Conservation (phyloP, 2,888 invertebrate genomes). For the Thecophora atra region DNA sequence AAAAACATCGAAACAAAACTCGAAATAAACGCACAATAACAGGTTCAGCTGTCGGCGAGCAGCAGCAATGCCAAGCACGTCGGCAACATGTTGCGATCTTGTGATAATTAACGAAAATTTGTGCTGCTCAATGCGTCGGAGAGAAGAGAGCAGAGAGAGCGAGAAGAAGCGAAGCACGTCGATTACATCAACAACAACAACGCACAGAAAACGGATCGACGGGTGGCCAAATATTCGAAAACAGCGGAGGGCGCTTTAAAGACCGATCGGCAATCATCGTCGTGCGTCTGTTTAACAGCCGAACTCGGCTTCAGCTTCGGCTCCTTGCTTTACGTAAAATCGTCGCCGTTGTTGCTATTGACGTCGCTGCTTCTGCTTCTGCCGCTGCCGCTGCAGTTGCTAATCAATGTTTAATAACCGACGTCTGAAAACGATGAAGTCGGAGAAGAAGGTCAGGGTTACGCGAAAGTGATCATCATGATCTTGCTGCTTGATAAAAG, state of each 20-base stretch:
- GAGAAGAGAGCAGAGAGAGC: not conserved
- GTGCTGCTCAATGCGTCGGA: not conserved
- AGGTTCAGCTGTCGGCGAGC: conserved; percentile 41
- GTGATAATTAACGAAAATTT: conserved; percentile 56
- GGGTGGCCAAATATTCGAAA: conserved; percentile 26
- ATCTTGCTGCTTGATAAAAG: not conserved
- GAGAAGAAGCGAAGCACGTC: not conserved
- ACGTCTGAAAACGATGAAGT: not conserved
- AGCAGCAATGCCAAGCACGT: conserved; percentile 37
- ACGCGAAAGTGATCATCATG: conserved; percentile 26
- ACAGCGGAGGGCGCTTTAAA: not conserved
- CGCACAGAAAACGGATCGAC: not conserved
- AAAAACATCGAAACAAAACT: conserved; percentile 14
- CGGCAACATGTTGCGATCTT: conserved; percentile 57
- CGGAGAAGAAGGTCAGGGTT: conserved; percentile 29
- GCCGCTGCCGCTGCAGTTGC: conserved; percentile 7
- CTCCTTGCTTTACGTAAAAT: conserved; percentile 2
- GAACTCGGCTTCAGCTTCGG: not conserved
- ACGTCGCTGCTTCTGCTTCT: not conserved
- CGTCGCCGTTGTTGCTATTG: not conserved
- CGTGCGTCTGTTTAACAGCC: conserved; percentile 1
- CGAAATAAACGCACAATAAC: conserved; percentile 20
- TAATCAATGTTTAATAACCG: conserved; percentile 10
- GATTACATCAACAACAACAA: not conserved
- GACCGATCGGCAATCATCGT: conserved; percentile 7